Evolutionary conservation across 2,113 vertebrate species (phyloP), one percentile per base, ranked within the genome.

Genomic region (Acanthochromis polyacanthus): DNA sequence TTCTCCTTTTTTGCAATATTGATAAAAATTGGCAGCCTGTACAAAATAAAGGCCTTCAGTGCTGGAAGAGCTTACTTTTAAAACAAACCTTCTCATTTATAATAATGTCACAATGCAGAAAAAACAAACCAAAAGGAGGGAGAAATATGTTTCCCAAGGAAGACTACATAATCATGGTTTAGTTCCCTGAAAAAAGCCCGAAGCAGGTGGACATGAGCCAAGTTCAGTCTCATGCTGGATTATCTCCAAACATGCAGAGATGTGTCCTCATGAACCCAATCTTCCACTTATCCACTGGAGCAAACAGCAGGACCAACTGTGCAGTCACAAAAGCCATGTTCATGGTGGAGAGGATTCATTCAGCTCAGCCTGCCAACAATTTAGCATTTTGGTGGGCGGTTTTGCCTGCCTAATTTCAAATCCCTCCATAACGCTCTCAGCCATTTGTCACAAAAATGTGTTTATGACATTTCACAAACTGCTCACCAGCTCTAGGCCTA

Each of bases 51-150:
- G 32, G 28, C 14, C 6, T 65, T 71, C 25, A 50, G 16, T 30
- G 59, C 25, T 84, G 70, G 60, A 80, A 20, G 0, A 67, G 43
- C 61, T 46, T n/a, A 12, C 53, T 11, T 40, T 45, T 28, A n/a
- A 85, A 83, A 80, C 64, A 84, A 80, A 74, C 56, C 36, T 46
- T 17, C 5, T 46, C 5, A 80, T 86, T 80, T 85, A 48, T 48
- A 55, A 71, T 1, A 60, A 46, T 70, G 61, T 78, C 69, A 80
- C 62, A 5, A 61, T 0, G 36, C 57, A 77, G 22, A 3, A 20
- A 78, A 84, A 89, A 78, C 74, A 71, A 88, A 81, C 65, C 20
- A 14, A 69, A 51, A 70, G 1, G 32, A 61, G 50, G 61, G 69
- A 86, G 63, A 60, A 1, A 64, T 25, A 59, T 36, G 65, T 56